Evolutionary conservation across 2,113 vertebrate species (phyloP), one percentile per base, ranked within the genome.

Genomic region (Daubentonia madagascariensis): DNA sequence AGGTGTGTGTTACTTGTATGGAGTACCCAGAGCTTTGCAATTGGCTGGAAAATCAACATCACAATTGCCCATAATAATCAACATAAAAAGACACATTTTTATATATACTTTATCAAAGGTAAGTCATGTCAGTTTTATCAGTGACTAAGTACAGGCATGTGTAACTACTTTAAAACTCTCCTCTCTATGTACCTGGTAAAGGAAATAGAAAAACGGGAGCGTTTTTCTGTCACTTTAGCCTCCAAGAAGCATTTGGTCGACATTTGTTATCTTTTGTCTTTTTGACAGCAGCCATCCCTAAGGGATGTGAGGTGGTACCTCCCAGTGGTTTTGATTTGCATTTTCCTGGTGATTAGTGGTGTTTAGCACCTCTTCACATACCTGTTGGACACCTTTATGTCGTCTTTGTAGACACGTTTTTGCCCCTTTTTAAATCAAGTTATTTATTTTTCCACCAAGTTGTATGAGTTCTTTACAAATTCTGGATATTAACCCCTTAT

Each of bases 1-100:
- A 50, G 22, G 28, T 4, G 13, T 25, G 0, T 0, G n/a, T 45
- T 17, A 5, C 30, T 2, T 52, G 37, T 1, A 20, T 0, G 11
- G 37, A 28, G 18, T 43, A 8, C 32, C 22, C 2, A 72, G 37
- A 18, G 6, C 67, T 75, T 67, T 4, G 20, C 5, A 18, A 22
- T 13, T 3, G 16, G 20, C 10, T 28, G 45, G 10, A 28, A 35
- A 75, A 30, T 28, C 1, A 11, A 85, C 54, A 43, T 10, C 76
- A 50, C 3, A 16, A 37, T 18, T 40, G 7, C 73, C 86, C 9
- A 1, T 22, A 23, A 35, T 1, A 3, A 14, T 1, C 2, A 43
- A 61, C 18, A 18, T 48, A 50, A 10, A 30, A 61, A 37, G 4
- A 25, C 2, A 3, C 9, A 1, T 6, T 6, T 6, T 12, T 5